Base-by-base conservation (phyloP, 2,113 vertebrate genomes). In the Brienomyrus brachyistius region DNA sequence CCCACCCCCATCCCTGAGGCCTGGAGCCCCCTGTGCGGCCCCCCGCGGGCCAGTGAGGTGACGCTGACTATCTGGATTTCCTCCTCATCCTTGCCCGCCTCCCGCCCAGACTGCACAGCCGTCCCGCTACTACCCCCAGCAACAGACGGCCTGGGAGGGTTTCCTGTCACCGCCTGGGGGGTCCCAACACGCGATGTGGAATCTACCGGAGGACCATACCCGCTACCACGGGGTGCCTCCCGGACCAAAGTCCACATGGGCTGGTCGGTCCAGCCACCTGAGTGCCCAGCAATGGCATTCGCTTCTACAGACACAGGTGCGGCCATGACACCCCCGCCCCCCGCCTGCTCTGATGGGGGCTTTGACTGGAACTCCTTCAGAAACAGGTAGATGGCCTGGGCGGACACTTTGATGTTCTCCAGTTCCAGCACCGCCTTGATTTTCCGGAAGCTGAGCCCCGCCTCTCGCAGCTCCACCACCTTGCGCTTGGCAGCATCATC, bases 401-500 rank as follows among this genome's bases (percentile, higher is more conserved):
- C 96, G 0, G 95, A 97, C 74, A 98, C 96, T 35, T 92, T 96
- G 88, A 97, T 97, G 90, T 97, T 95, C 5, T 98, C 97, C 93
- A 98, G 93, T 92, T 98, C 97, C 88, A 98, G 93, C 87, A 97
- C 95, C 27, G 97, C 96, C 94, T 97, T 97, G 93, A 98, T 97
- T 91, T 97, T 98, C 51, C 96, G 96, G 89, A 97, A 97, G 93
- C 97, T 98, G 59, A 98, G 93, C 31, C 97, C 96, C 0, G 97
- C 96, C 91, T 95, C 95, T 51, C 96, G 95, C 91, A 97, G 93
- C 92, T 97, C 97, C 93, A 97, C 96, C 0, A 97, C 97, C 93
- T 97, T 96, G 82, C 95, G 95, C 92, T 98, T 98, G 85, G 97
- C 96, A 0, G 94, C 95, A 17, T 97, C 96, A 0, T 97, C 96